Percentiles rank a stretch among this genome's conserved stretches.
phyloP scores from a whole-genome alignment of 1,140 invertebrate species.

The Drusus annulatus region DNA sequence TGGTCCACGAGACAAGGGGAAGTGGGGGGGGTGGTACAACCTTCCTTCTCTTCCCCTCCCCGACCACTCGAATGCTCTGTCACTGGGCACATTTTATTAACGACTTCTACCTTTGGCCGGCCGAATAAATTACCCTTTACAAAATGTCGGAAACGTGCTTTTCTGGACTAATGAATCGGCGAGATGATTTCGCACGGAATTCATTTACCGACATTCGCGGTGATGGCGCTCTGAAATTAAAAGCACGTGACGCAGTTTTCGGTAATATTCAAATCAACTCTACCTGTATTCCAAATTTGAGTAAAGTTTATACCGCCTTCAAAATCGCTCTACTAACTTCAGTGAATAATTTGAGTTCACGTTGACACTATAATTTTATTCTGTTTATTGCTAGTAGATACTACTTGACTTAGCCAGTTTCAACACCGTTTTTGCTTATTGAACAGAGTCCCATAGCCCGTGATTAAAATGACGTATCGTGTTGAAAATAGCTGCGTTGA shows the following conservation, averaged over 20 bases:
- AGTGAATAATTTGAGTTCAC: too few relatives aligned
- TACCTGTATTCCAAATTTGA: too few relatives aligned
- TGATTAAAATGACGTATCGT: too few relatives aligned
- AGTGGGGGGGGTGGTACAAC: not conserved
- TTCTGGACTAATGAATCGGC: not conserved
- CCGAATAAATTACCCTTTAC: not conserved
- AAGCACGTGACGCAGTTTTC: not conserved
- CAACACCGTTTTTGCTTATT: too few relatives aligned
- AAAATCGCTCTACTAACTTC: too few relatives aligned
- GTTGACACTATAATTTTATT: too few relatives aligned
- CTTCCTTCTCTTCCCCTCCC: not conserved
- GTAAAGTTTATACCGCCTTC: too few relatives aligned
- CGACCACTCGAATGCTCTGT: not conserved
- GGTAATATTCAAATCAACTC: too few relatives aligned
- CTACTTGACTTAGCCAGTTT: too few relatives aligned
- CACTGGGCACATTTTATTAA: not conserved
- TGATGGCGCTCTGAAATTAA: not conserved
- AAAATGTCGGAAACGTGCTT: not conserved
- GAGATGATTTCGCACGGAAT: constrained; percentile 7
- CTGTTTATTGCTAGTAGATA: too few relatives aligned
- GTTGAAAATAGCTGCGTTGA: too few relatives aligned
- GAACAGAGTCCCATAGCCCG: too few relatives aligned
- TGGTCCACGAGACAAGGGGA: not conserved
- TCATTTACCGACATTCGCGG: not conserved
- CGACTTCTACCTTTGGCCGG: not conserved